phyloP scores from a whole-genome alignment of 2,797 vertebrate species.

The Sylvilagus floridanus region DNA sequence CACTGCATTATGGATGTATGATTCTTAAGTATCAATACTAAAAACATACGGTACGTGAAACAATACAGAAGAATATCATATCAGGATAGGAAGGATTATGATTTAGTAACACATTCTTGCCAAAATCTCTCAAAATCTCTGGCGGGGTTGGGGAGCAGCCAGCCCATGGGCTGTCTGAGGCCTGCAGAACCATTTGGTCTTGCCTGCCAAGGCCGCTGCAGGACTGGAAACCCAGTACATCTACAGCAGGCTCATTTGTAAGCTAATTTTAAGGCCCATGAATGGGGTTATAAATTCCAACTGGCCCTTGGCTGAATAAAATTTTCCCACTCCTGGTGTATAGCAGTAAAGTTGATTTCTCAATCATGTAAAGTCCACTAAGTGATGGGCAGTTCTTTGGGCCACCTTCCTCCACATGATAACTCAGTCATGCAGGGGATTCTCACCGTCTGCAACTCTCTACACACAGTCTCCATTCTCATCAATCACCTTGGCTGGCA shows the following conservation, averaged over 20 bases:
- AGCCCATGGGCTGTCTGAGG: too few relatives aligned
- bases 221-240: too few relatives aligned
- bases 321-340: not conserved
- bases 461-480: not conserved
- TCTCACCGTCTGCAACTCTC: fast-evolving
- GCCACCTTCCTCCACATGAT: not conserved
- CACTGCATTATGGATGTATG: not conserved
- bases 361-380: not conserved
- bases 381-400: not conserved
- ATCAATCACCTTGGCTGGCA: not conserved
- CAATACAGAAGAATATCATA: not conserved
- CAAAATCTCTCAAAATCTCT: not conserved
- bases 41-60: not conserved
- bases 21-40: not conserved
- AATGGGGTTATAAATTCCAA: too few relatives aligned
- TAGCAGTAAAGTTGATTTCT: not conserved
- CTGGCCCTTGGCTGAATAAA: too few relatives aligned
- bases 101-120: not conserved
- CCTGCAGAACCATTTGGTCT: too few relatives aligned
- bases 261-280: too few relatives aligned
- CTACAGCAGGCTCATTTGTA: too few relatives aligned
- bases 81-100: not conserved
- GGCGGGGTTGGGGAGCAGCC: too few relatives aligned
- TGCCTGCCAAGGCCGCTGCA: too few relatives aligned
- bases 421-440: not conserved